Evolutionary conservation across 2,888 invertebrate genomes (phyloP).

Genomic region (Xestia sexstrigata): DNA sequence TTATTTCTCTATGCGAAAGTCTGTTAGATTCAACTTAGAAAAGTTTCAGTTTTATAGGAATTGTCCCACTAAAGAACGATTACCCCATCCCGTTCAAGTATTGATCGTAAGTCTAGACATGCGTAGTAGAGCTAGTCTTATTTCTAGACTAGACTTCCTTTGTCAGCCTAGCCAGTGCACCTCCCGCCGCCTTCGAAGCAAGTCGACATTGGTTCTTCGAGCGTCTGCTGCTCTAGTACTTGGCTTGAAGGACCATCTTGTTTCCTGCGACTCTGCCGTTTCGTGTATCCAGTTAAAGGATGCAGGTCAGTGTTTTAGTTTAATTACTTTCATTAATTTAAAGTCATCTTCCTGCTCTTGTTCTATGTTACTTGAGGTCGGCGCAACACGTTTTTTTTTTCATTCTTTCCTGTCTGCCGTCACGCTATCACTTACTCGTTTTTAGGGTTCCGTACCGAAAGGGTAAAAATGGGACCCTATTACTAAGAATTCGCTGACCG

Average conservation of each 20-base stretch:
- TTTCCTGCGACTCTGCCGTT: not conserved
- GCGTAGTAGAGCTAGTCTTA: slow-evolving; percentile 20
- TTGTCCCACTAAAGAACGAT: not conserved
- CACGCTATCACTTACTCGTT: no score
- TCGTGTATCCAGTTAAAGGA: no score
- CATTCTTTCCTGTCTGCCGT: not conserved
- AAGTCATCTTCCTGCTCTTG: not conserved
- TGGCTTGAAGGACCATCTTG: not conserved
- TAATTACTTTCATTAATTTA: not conserved
- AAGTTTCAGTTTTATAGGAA: not conserved
- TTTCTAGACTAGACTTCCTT: slow-evolving; percentile 12
- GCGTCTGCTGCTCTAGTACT: not conserved
- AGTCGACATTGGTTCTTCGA: slow-evolving; percentile 17
- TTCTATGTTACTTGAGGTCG: no score
- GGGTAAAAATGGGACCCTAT: no score
- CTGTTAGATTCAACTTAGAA: not conserved
- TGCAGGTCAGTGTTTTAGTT: not conserved
- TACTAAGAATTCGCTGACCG: no score
- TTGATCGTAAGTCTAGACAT: slow-evolving; percentile 21
- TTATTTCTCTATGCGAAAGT: not conserved
- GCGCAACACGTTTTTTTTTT: not conserved
- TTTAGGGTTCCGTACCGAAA: no score
- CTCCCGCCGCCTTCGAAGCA: not conserved
- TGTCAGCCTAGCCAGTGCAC: slow-evolving; percentile 9
- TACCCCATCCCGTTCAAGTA: not conserved